These are phyloP conservation scores for Hippopotamus amphibius DNA, from an alignment of 2,113 vertebrate genomes.

Conservation along the genomic window DNA sequence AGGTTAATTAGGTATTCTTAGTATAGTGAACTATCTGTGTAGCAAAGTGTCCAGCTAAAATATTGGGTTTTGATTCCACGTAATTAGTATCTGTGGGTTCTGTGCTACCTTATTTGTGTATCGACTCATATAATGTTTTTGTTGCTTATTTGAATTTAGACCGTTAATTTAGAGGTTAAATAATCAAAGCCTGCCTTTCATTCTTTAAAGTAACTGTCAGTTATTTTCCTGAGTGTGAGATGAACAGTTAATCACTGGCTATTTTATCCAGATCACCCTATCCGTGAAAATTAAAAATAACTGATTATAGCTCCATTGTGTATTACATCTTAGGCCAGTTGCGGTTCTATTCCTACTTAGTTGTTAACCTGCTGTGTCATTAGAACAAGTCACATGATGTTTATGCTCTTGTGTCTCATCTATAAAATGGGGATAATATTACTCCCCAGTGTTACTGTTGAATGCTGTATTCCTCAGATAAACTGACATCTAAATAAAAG, in stretches of 20 bases:
- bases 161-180: constrained; percentile 38
- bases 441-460: not conserved
- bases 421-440: not conserved
- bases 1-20: constrained; percentile 31
- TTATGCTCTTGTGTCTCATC: not conserved
- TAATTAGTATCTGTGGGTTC: not conserved
- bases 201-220: constrained; percentile 38
- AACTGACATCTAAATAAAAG: not conserved
- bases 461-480: not conserved
- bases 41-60: constrained; percentile 13
- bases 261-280: not conserved
- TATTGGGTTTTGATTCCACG: not conserved
- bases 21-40: constrained; percentile 7
- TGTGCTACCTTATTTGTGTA: not conserved
- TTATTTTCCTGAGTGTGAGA: constrained; percentile 42
- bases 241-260: not conserved
- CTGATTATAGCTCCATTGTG: not conserved
- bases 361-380: not conserved
- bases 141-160: constrained; percentile 29
- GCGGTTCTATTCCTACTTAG: not conserved
- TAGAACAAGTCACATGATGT: not conserved
- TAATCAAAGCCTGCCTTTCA: constrained; percentile 1
- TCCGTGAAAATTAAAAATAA: not conserved
- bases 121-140: constrained; percentile 1
- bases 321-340: not conserved